Evolutionary conservation across 2,113 vertebrate genomes (phyloP).

Genomic region (Nettapus auritus): DNA sequence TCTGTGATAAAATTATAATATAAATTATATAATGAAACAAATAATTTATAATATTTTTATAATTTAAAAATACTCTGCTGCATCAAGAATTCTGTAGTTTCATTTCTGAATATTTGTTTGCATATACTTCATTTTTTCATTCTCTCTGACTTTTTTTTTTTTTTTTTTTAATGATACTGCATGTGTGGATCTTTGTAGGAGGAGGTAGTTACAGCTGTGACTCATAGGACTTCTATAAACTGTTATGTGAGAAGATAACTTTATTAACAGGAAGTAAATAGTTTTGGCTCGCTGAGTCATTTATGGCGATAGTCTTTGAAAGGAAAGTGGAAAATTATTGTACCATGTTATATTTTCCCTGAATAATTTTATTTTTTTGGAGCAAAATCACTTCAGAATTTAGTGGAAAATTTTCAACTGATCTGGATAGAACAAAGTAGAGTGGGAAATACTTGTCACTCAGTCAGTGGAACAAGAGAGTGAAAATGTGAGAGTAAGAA

Average conservation of each 20-base stretch:
- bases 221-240: not conserved
- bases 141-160: rapidly evolving
- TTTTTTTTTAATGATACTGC: not conserved
- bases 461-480: not conserved
- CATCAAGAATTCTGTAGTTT: not conserved
- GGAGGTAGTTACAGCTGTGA: not conserved
- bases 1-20: no score
- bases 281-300: not conserved
- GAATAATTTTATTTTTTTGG: not conserved
- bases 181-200: not conserved
- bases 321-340: not conserved
- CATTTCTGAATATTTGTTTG: not conserved
- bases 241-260: not conserved
- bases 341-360: not conserved
- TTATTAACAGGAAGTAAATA: not conserved
- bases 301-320: not conserved
- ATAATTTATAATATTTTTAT: no score
- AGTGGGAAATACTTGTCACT: not conserved
- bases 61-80: not conserved
- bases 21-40: no score
- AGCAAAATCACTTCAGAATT: not conserved
- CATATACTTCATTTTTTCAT: not conserved
- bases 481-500: not conserved
- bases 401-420: not conserved
- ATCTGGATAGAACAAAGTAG: not conserved